phyloP scores from a whole-genome alignment of 92 coral and sea anemone species.

The Actinostola sp. region DNA sequence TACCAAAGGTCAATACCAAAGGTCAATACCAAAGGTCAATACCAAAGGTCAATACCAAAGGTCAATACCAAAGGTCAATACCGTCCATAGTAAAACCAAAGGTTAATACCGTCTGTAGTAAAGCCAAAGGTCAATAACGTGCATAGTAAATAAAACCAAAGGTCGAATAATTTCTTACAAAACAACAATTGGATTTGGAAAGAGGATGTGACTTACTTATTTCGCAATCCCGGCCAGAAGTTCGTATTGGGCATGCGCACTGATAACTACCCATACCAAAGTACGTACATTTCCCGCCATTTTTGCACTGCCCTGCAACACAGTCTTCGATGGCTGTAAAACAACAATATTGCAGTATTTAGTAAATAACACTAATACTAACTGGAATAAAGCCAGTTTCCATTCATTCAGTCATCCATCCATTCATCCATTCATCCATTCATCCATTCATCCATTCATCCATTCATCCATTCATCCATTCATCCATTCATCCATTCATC shows the following conservation, averaged over 20 bases:
- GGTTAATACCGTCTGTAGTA: too few species aligned
- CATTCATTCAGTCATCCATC: neutral
- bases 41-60: too few species aligned
- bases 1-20: too few species aligned
- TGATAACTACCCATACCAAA: neutral
- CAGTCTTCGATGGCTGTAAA: conserved; percentile 6
- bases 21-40: too few species aligned
- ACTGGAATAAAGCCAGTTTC: too few species aligned
- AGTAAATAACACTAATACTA: neutral
- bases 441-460: neutral
- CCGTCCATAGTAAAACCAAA: too few species aligned
- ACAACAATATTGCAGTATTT: neutral
- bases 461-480: neutral
- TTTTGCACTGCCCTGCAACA: conserved; percentile 5
- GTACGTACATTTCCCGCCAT: conserved; percentile 4
- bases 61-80: too few species aligned
- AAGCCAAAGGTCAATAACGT: too few species aligned
- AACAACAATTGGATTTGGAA: neutral
- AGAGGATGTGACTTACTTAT: conserved; percentile 11
- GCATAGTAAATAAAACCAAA: too few species aligned
- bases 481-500: neutral
- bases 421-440: neutral
- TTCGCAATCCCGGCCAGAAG: conserved; percentile 2
- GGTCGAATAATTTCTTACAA: too few species aligned
- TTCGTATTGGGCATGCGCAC: conserved; percentile 1